Evolutionary conservation across 2,113 vertebrate species (phyloP), one percentile per base, ranked within the genome.

Genomic region (Platysteira castanea): DNA sequence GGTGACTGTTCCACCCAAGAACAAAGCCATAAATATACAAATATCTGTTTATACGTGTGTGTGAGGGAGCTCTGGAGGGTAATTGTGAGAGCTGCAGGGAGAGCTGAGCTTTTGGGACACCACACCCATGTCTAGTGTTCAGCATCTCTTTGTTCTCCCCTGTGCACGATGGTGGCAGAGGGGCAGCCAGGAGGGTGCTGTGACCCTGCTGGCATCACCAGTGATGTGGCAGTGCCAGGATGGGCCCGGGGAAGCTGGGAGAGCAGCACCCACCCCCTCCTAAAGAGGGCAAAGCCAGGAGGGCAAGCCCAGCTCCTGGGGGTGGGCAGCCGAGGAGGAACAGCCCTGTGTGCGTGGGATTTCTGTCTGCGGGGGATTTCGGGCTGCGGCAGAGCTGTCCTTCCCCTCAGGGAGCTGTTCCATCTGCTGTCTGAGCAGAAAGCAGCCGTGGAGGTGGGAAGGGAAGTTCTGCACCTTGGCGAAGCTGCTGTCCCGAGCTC

Each of bases 241-340:
- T 1, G 30, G 64, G 68, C 59, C 54, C 67, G 33, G 5, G 1
- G 77, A 59, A 41, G 69, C 52, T 84, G 80, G 50, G 84, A 68
- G 52, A 11, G 39, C 74, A 50, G 67, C 53, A 1, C 41, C 82
- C 68, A 92, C 73, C 33, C 5, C 4, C 44, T 92, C 31, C 78
- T 47, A 83, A 90, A 18, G 57, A 84, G 91, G 87, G 76, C 89
- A 88, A 52, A 77, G 81, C 69, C 75, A 74, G 86, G 77, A 76
- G 78, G 50, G 44, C 31, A 39, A 63, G 59, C 63, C 46, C 76
- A 46, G 56, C 39, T 77, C 56, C 53, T 41, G 31, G 33, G 42
- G 59, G 69, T 70, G 82, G 68, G 86, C 92, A 97, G 79, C 84
- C 71, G 19, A 23, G 73, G 59, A 59, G 50, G 49, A 87, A 80